Evolutionary conservation across 2,113 vertebrate species (phyloP).

Genomic region (Chionis minor): DNA sequence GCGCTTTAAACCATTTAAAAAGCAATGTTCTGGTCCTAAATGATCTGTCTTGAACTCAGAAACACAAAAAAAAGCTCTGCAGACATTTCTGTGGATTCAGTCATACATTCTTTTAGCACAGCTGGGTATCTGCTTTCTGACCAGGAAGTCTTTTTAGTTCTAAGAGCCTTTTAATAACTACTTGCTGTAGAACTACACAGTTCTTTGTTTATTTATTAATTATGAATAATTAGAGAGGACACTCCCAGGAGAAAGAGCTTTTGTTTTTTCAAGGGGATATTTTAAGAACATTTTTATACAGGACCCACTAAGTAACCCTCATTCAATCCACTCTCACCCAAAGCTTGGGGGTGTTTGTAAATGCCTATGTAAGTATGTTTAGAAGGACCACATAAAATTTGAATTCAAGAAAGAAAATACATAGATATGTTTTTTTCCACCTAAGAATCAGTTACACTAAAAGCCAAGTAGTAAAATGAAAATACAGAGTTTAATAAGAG

Average conservation of each 20-base stretch:
- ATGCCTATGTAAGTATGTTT: background rate
- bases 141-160: slow-evolving; percentile 46
- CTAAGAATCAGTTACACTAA: background rate
- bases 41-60: background rate
- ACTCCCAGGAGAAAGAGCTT: background rate
- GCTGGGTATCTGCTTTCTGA: slow-evolving; percentile 46
- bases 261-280: background rate
- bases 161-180: slow-evolving; percentile 53
- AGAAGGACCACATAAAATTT: background rate
- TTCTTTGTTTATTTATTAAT: slow-evolving; percentile 65
- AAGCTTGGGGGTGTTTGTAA: background rate
- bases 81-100: slow-evolving; percentile 5
- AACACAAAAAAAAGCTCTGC: background rate
- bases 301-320: background rate
- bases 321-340: background rate
- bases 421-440: background rate
- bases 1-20: background rate
- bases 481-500: background rate
- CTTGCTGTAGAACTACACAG: slow-evolving; percentile 9
- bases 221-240: slow-evolving; percentile 53
- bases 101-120: slow-evolving; percentile 43
- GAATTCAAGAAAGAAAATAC: background rate
- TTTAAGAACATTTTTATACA: background rate
- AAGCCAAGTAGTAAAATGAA: background rate
- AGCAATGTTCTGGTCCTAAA: background rate